Evolutionary conservation across 2,888 invertebrate genomes (phyloP).

Genomic region (Phyllotreta striolata): DNA sequence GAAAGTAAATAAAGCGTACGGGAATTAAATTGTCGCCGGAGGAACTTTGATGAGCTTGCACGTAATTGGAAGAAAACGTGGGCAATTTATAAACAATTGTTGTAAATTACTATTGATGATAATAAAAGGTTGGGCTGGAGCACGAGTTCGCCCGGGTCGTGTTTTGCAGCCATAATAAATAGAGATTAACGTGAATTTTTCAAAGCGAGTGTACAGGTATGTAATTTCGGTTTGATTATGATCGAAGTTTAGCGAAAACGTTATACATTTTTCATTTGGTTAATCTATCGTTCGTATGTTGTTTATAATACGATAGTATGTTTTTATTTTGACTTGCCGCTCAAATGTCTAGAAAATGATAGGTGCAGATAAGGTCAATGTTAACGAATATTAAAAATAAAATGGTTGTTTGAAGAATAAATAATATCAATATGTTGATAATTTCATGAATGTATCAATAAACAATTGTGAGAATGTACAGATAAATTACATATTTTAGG

Average conservation of each 20-base stretch:
- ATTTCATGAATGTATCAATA: conserved; percentile 8
- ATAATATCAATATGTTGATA: conserved; percentile 12
- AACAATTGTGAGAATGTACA: neutral
- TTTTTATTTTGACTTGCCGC: conserved; percentile 21
- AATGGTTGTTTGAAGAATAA: conserved; percentile 10
- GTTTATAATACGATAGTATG: conserved; percentile 7
- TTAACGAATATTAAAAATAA: conserved; percentile 19
- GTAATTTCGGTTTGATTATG: conserved; percentile 1
- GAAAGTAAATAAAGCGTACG: neutral
- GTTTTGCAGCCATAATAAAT: conserved; percentile 18
- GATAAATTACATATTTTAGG: neutral
- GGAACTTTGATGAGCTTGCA: conserved; percentile 1
- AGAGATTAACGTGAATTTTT: conserved; percentile 12
- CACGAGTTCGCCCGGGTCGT: conserved; percentile 22
- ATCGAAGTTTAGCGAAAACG: too few species aligned
- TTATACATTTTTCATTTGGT: too few species aligned
- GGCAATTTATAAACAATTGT: conserved; percentile 26
- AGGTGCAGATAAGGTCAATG: conserved; percentile 24
- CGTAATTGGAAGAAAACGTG: conserved; percentile 19
- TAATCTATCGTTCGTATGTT: neutral
- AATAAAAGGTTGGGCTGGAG: conserved; percentile 23
- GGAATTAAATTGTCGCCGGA: conserved; percentile 10
- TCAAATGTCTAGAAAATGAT: conserved; percentile 10
- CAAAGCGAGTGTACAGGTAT: neutral
- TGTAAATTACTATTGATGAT: conserved; percentile 25